phyloP scores from a whole-genome alignment of 2,113 vertebrate species.

The Callaeas wilsoni region DNA sequence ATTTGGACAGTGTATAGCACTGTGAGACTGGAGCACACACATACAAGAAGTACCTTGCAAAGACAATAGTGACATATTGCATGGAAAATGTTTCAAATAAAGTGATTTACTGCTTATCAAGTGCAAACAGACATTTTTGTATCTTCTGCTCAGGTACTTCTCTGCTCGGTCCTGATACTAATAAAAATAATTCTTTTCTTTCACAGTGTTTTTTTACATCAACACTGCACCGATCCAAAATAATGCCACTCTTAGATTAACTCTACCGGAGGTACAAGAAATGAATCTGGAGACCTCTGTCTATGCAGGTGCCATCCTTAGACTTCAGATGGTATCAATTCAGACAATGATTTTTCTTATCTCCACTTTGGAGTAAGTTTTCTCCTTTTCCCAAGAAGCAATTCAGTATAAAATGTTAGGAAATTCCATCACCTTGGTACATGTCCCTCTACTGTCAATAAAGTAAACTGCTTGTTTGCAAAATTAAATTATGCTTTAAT shows the following conservation, averaged over 20 bases:
- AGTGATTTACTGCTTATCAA: conserved; percentile 51
- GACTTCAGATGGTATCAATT: conserved; percentile 10
- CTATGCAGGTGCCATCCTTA: not conserved
- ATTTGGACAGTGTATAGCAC: not conserved
- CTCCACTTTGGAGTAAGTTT: not conserved
- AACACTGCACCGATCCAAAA: not conserved
- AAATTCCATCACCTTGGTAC: not conserved
- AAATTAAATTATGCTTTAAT: not conserved
- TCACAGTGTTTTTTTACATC: not conserved
- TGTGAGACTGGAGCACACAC: not conserved
- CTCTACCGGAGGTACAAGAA: not conserved
- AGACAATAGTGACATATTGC: conserved; percentile 20
- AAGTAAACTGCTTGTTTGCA: not conserved
- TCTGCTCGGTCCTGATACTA: not conserved
- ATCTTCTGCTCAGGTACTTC: conserved; percentile 6
- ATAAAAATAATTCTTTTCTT: conserved; percentile 40
- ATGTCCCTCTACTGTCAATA: not conserved
- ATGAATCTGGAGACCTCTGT: conserved; percentile 7
- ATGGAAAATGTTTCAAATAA: conserved; percentile 37
- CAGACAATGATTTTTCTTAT: conserved; percentile 49
- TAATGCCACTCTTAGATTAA: conserved; percentile 1
- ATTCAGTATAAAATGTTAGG: not conserved
- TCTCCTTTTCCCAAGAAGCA: not conserved
- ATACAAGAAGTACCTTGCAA: not conserved
- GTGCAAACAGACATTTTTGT: conserved; percentile 42